These are phyloP conservation scores for Limenitis camilla DNA, from an alignment of 2,888 invertebrate genomes.

Conservation along the genomic window DNA sequence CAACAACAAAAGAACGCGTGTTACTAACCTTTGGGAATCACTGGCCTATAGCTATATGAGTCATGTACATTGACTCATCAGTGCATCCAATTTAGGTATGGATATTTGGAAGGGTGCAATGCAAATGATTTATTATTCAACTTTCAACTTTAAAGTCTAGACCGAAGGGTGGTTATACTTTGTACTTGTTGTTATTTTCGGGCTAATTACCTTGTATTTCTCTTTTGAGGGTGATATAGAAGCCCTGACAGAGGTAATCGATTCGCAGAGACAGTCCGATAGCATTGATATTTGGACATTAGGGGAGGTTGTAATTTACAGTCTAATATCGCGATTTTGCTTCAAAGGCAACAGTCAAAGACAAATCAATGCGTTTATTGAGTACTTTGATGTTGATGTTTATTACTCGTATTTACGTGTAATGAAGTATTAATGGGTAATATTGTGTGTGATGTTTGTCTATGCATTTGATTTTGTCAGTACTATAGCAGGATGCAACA, in stretches of 20 bases:
- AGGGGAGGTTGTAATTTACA: constrained; percentile 11
- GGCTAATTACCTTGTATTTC: constrained; percentile 22
- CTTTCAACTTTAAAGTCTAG: constrained; percentile 3
- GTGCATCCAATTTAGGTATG: constrained; percentile 23
- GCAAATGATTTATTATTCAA: constrained; percentile 1
- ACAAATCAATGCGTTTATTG: background rate
- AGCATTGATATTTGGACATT: constrained; percentile 15
- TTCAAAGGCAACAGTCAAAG: background rate
- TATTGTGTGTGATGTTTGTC: no score
- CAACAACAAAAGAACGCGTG: no score
- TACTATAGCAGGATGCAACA: no score
- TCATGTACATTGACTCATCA: constrained; percentile 20
- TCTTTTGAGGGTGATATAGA: constrained; percentile 20
- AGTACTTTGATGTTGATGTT: no score
- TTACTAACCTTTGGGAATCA: no score
- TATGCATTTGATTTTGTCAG: no score
- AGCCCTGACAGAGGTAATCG: constrained; percentile 21
- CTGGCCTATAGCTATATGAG: constrained; percentile 8
- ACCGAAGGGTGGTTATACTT: constrained; percentile 5
- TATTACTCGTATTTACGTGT: no score
- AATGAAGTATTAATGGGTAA: no score
- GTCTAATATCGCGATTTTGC: constrained; percentile 2
- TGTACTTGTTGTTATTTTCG: constrained; percentile 8
- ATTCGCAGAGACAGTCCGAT: constrained; percentile 20
- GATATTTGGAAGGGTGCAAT: constrained; percentile 20